These are phyloP conservation scores for Percopsis omiscomaycus DNA, from an alignment of 2,797 vertebrate species.

Conservation along the genomic window DNA sequence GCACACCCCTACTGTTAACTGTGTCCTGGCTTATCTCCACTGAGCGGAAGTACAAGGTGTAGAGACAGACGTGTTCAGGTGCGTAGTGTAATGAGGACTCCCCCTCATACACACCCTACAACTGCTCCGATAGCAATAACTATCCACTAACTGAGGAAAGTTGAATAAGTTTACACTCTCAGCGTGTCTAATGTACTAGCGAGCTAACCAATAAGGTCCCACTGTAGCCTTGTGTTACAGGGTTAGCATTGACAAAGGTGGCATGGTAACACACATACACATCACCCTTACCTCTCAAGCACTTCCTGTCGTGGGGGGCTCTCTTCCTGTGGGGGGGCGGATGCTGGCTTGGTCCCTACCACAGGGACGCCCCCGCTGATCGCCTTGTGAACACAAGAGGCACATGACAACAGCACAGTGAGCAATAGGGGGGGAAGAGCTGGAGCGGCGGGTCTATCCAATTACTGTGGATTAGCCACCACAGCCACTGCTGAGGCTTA, in stretches of 20 bases:
- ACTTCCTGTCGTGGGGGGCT: conserved; percentile 34
- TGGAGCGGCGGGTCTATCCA: conserved; percentile 43
- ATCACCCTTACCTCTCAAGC: conserved; percentile 48
- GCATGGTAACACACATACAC: neutral
- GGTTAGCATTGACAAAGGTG: neutral
- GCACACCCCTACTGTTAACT: too few relatives aligned
- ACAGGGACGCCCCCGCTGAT: conserved; percentile 51
- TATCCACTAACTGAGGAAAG: too few relatives aligned
- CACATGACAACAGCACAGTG: conserved; percentile 22
- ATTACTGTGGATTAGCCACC: conserved; percentile 67
- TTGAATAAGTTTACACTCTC: too few relatives aligned
- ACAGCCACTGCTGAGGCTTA: conserved; percentile 44
- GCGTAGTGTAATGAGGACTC: too few relatives aligned
- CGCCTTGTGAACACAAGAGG: conserved; percentile 47
- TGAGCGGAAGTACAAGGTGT: too few relatives aligned
- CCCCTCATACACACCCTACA: too few relatives aligned
- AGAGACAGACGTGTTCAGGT: too few relatives aligned
- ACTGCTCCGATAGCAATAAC: too few relatives aligned
- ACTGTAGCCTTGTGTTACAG: neutral
- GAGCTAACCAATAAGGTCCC: neutral
- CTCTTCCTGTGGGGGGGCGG: conserved; percentile 25
- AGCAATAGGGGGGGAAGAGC: conserved; percentile 29
- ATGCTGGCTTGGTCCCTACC: conserved; percentile 47
- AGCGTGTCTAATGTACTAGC: too few relatives aligned
- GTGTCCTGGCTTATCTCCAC: too few relatives aligned